Evolutionary conservation across 2,888 invertebrate species (phyloP).

Genomic region (Microctonus aethiopoides): DNA sequence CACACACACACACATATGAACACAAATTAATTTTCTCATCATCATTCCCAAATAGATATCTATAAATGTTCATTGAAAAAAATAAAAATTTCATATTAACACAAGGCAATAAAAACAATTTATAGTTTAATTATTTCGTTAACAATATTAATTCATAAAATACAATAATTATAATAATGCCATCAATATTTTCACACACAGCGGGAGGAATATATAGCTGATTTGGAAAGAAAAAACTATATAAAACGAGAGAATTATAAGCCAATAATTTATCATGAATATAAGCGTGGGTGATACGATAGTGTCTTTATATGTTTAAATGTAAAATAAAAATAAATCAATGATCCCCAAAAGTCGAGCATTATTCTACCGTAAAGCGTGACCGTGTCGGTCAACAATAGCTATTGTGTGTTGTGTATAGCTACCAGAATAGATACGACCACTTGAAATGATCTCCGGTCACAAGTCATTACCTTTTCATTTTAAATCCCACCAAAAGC

Average conservation of each 20-base stretch:
- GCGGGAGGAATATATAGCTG: not conserved
- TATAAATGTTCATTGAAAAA: no score
- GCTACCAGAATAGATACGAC: slow-evolving; percentile 44
- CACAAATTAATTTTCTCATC: not conserved
- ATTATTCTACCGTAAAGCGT: slow-evolving; percentile 58
- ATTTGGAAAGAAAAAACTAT: not conserved
- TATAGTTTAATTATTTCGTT: no score
- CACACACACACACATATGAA: no score
- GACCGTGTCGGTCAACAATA: slow-evolving; percentile 65
- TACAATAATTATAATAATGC: no score
- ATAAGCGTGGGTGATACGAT: not conserved
- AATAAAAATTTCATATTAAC: no score
- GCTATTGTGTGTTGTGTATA: slow-evolving; percentile 52
- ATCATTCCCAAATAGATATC: no score
- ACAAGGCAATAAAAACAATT: no score
- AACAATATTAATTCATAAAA: no score
- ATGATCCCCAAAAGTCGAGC: slow-evolving; percentile 39
- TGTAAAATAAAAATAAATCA: slow-evolving; percentile 26
- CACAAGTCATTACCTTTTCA: slow-evolving; percentile 66
- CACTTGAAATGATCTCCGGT: slow-evolving; percentile 64
- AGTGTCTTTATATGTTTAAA: not conserved
- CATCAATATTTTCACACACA: no score
- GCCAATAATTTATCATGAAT: not conserved
- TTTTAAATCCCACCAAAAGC: slow-evolving; percentile 56
- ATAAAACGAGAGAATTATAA: not conserved